phyloP scores from a whole-genome alignment of 2,797 vertebrate species.

The Sparidentex hasta region DNA sequence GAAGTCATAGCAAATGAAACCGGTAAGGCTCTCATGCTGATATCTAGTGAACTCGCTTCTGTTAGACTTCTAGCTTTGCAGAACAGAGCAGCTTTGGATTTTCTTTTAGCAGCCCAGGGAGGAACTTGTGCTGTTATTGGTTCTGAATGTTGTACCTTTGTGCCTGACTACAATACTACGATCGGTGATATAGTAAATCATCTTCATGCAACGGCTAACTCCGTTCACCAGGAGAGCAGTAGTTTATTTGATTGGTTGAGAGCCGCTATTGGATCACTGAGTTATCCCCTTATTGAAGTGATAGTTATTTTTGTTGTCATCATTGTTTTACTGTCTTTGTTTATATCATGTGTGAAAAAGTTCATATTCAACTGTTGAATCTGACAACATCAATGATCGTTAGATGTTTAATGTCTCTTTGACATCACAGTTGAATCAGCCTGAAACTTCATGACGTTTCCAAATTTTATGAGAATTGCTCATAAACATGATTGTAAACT shows the following conservation, averaged over 20 bases:
- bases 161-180: slow-evolving; percentile 67
- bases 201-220: slow-evolving; percentile 37
- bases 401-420: neutral
- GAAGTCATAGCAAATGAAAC: slow-evolving; percentile 65
- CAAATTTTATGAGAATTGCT: too few species aligned
- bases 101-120: slow-evolving; percentile 64
- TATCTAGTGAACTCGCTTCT: slow-evolving; percentile 66
- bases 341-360: slow-evolving; percentile 58
- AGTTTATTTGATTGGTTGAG: slow-evolving; percentile 54
- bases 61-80: slow-evolving; percentile 66
- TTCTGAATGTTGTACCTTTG: slow-evolving; percentile 73
- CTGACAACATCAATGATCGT: neutral
- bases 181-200: slow-evolving; percentile 57
- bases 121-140: slow-evolving; percentile 69
- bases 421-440: neutral
- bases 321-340: slow-evolving; percentile 48
- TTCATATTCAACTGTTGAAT: slow-evolving; percentile 41
- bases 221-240: slow-evolving; percentile 52
- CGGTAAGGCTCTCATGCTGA: slow-evolving; percentile 50
- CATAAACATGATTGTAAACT: neutral
- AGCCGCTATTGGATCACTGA: slow-evolving; percentile 20
- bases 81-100: slow-evolving; percentile 73
- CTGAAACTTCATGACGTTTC: neutral
- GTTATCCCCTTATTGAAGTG: slow-evolving; percentile 18
- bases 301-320: slow-evolving; percentile 44